These are phyloP conservation scores for Bombus polaris DNA, from an alignment of 1,140 invertebrate species.

Conservation along the genomic window DNA sequence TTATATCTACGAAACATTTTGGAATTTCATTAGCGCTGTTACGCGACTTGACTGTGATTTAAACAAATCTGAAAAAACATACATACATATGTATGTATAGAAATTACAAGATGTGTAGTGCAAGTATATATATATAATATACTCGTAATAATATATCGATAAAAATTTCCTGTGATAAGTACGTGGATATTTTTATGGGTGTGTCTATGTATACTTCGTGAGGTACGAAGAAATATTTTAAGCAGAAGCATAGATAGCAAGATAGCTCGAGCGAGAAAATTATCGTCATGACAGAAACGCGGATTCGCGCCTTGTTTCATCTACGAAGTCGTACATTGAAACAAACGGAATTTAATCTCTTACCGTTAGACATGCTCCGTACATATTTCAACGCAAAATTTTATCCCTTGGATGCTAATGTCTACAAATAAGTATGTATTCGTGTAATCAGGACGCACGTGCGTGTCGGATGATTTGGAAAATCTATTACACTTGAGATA, in stretches of 20 bases:
- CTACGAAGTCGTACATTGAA: background rate
- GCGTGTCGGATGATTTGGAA: too few relatives aligned
- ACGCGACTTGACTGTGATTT: too few relatives aligned
- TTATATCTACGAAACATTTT: too few relatives aligned
- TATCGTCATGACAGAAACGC: constrained; percentile 10
- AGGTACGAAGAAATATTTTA: background rate
- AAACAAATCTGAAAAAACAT: too few relatives aligned
- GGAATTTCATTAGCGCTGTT: too few relatives aligned
- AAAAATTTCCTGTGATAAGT: background rate
- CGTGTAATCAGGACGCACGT: background rate
- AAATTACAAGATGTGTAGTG: too few relatives aligned
- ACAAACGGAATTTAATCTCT: constrained; percentile 51
- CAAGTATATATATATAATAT: too few relatives aligned
- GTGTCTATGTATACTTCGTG: too few relatives aligned
- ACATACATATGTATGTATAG: too few relatives aligned
- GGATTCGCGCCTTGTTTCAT: background rate
- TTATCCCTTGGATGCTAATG: constrained; percentile 16
- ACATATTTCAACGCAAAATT: constrained; percentile 33
- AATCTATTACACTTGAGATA: background rate
- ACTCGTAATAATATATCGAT: background rate
- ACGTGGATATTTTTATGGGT: too few relatives aligned
- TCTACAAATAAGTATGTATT: background rate
- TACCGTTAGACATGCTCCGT: constrained; percentile 41
- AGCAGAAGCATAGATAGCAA: too few relatives aligned
- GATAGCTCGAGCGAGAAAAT: constrained; percentile 9